These are phyloP conservation scores for Brenthis hecate DNA, from an alignment of 2,888 invertebrate genomes.

Conservation along the genomic window DNA sequence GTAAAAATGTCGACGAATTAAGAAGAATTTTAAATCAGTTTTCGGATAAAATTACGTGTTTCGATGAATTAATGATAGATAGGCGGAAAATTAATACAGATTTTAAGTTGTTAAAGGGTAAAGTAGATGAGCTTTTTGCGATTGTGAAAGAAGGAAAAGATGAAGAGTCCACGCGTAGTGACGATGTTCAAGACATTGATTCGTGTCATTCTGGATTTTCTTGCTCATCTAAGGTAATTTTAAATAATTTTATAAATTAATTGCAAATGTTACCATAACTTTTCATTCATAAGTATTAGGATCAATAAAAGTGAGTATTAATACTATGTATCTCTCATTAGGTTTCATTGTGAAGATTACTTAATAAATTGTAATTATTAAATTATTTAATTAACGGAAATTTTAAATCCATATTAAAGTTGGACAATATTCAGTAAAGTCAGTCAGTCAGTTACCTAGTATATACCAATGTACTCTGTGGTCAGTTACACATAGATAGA, in stretches of 20 bases:
- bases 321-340: too few relatives aligned
- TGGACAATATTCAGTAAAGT: too few relatives aligned
- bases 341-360: too few relatives aligned
- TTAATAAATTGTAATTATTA: too few relatives aligned
- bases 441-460: too few relatives aligned
- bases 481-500: too few relatives aligned
- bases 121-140: conserved; percentile 65
- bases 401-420: too few relatives aligned
- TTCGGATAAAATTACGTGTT: conserved; percentile 55
- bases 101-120: conserved; percentile 56
- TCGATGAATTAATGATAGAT: conserved; percentile 59
- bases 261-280: not conserved
- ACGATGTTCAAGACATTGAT: conserved; percentile 61
- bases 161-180: conserved; percentile 55
- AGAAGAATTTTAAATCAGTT: conserved; percentile 52
- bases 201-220: conserved; percentile 72
- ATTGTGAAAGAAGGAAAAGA: conserved; percentile 71
- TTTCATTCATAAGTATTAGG: too few relatives aligned
- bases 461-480: too few relatives aligned
- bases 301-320: too few relatives aligned
- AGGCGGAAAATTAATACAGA: conserved; percentile 56
- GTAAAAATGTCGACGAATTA: conserved; percentile 61
- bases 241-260: too few relatives aligned
- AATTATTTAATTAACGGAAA: too few relatives aligned
- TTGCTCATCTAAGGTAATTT: conserved; percentile 66